Base-by-base conservation (phyloP, 2,113 vertebrate species). In the human (Homo sapiens) region DNA sequence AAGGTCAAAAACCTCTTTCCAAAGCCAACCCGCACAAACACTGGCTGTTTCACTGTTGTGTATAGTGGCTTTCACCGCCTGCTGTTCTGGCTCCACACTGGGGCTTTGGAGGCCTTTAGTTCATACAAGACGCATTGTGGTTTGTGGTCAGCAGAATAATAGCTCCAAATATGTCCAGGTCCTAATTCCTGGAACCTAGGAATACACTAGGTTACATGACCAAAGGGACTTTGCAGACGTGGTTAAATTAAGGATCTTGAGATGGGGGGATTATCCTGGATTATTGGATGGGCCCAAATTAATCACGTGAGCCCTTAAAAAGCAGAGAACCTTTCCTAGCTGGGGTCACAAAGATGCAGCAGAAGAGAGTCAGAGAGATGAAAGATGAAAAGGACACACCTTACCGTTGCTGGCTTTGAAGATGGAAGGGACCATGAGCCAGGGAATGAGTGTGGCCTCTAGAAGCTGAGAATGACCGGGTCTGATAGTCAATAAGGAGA, bases 1-100 rank as follows among this genome's bases (percentile, higher is more conserved):
- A 76, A 57, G 17, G 50, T 3, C 1, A 30, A 16, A 79, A 59
- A 45, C 27, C 10, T 38, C 72, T 72, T 43, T 40, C 6, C 52
- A 32, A 6, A 4, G 27, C 35, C 43, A 40, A 2, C 25, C 11
- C 8, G 35, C 11, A 5, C 3, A 1, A 45, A 43, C 1, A 2
- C 13, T 38, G 13, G 6, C 35, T 50, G 22, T 23, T 30, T 32
- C 25, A 2, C 27, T 17, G 12, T 27, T 50, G 40, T 35, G 35
- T 27, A 30, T 14, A 8, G 43, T 35, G 18, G 13, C 12, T 68
- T 57, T 52, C 57, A 22, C 27, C 1, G 8, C 48, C 3, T 20
- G 3, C 32, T 50, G 2, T 32, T 35, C 38, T 50, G 78, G 35
- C 14, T 45, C 40, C 27, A 25, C 43, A 16, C 6, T 40, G 20